Conservation (phyloP, 2,888 invertebrate species). For the Macrosiphum euphorbiae region DNA sequence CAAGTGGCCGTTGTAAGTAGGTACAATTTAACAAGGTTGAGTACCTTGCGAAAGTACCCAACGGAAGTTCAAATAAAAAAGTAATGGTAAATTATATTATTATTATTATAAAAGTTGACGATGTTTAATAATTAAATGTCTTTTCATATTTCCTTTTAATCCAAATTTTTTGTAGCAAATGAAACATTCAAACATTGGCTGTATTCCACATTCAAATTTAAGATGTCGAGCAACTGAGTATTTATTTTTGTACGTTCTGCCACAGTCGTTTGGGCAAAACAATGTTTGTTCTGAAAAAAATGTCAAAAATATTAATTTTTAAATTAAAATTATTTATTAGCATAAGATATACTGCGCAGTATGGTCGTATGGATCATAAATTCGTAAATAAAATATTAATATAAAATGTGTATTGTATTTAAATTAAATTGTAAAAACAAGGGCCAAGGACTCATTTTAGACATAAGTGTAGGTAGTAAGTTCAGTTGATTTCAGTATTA, state of each 20-base stretch:
- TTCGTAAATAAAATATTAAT: not conserved
- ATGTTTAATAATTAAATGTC: too few species aligned
- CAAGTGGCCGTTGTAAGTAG: not conserved
- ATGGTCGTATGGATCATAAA: too few species aligned
- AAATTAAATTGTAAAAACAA: not conserved
- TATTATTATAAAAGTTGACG: too few species aligned
- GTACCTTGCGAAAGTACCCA: not conserved
- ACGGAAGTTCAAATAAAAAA: not conserved
- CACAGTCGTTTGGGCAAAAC: not conserved
- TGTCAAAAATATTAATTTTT: not conserved
- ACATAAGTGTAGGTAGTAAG: too few species aligned
- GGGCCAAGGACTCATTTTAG: too few species aligned
- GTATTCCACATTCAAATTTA: conserved; percentile 75
- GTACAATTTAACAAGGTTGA: not conserved
- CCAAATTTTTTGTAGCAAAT: conserved; percentile 74
- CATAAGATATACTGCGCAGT: not conserved
- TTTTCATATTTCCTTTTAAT: too few species aligned
- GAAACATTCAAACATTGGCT: conserved; percentile 76
- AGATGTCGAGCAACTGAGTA: conserved; percentile 68
- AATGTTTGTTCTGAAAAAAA: not conserved
- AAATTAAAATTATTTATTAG: not conserved
- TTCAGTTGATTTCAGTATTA: too few species aligned
- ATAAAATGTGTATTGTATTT: not conserved
- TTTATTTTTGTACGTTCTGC: conserved; percentile 34
- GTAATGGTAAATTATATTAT: too few species aligned